Percentiles rank a stretch among this genome's conserved stretches.
Evolutionary conservation across 2,113 vertebrate species (phyloP).

Genomic region (Sphaerodactylus townsendi): DNA sequence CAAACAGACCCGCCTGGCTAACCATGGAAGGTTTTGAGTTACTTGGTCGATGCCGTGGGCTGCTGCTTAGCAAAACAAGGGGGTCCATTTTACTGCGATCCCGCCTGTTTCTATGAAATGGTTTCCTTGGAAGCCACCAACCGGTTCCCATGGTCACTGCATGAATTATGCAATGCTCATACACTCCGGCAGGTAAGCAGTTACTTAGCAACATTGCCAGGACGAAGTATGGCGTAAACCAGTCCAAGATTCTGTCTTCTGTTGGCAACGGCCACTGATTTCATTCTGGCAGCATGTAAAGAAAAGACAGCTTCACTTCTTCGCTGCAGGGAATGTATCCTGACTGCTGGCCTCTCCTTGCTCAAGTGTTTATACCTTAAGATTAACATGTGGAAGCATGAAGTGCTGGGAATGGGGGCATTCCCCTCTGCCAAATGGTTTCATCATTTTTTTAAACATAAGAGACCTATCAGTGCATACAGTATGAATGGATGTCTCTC

Average conservation of each 20-base stretch:
- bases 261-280: constrained; percentile 35
- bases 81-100: constrained; percentile 17
- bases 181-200: constrained; percentile 47
- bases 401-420: too few species aligned
- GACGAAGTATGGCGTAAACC: constrained; percentile 19
- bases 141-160: constrained; percentile 68
- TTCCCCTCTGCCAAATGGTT: too few species aligned
- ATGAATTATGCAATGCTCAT: constrained; percentile 32
- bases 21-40: background rate
- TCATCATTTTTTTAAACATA: too few species aligned
- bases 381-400: constrained; percentile 14
- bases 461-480: too few species aligned
- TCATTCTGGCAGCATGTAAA: constrained; percentile 20
- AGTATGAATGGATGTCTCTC: too few species aligned
- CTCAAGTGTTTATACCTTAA: constrained; percentile 13
- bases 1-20: background rate
- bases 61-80: background rate
- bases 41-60: background rate
- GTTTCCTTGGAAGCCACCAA: constrained; percentile 33
- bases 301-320: background rate
- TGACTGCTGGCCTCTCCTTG: constrained; percentile 22
- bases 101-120: constrained; percentile 29
- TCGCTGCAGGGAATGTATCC: background rate
- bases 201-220: constrained; percentile 57
- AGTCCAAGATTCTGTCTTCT: constrained; percentile 35